A percentile compares a stretch with the other conserved stretches of the same genome.
Conservation (phyloP, 2,113 vertebrate genomes). For the Chloroceryle aenea region DNA sequence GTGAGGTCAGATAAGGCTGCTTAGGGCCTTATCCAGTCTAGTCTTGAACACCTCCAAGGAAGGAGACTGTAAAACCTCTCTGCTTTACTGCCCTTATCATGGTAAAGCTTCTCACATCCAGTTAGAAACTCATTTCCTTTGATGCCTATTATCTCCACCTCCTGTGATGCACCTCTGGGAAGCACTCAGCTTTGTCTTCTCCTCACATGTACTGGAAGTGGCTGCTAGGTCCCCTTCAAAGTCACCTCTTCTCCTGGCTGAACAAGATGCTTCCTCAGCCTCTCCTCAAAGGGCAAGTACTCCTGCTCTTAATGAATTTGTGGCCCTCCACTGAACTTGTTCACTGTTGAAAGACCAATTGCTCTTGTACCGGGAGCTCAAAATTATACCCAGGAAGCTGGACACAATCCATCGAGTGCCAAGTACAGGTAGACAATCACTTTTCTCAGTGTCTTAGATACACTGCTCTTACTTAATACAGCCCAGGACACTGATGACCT, state of each 20-base stretch:
- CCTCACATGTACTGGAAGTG: not conserved
- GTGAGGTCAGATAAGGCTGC: not conserved
- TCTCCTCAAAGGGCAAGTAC: not conserved
- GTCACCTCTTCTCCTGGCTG: not conserved
- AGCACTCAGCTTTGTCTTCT: not conserved
- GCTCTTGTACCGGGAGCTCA: not conserved
- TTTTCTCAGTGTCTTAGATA: not conserved
- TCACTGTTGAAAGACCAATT: not conserved
- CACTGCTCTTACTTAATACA: not conserved
- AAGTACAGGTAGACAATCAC: not conserved
- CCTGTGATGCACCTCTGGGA: not conserved
- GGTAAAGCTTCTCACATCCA: not conserved
- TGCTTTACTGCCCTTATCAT: not conserved
- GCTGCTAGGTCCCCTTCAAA: not conserved
- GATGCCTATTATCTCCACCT: accelerated
- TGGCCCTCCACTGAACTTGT: not conserved
- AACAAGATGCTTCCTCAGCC: not conserved
- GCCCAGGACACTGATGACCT: not conserved
- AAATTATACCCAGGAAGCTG: not conserved
- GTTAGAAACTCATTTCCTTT: not conserved
- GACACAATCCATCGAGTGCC: not conserved
- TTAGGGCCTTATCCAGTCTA: not conserved
- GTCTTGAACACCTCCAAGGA: not conserved
- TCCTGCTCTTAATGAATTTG: not conserved
- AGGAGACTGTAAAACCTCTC: not conserved